Base-by-base conservation (phyloP, 2,888 invertebrate species). In the Volucella bombylans region DNA sequence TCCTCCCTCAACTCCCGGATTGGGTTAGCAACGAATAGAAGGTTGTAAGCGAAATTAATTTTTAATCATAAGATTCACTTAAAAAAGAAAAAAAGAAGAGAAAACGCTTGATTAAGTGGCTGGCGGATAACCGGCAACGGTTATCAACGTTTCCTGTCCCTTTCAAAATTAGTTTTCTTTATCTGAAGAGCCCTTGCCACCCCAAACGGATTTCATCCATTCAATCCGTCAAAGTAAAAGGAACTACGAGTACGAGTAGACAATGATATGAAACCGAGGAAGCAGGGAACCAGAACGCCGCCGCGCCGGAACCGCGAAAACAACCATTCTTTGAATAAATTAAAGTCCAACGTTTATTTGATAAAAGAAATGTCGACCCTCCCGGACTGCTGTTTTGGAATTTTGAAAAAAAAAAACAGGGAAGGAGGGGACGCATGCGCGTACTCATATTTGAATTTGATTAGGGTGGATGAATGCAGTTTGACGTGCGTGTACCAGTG, bases 381-480 rank as follows among this genome's bases (percentile, higher is more conserved):
- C 43, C 14, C 65, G 52, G 52, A 54, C 3, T 45, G 11, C 31
- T 43, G 41, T 14, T 67, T 67, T 54, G 54, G 23, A 45, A 54
- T 67, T 54, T 12, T 8, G 45, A 54, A 62, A 39, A 31, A 61
- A 72, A 43, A 59, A 59, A 61, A 61, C 14, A 61, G 69, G 62
- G 77, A 77, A 68, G 77, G 77, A 68, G 77, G 77, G 62, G 68
- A 77, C 77, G 77, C 77, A 77, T 68, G 68, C 62, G 77, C 69
- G 31, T 31, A 31, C 31, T 31, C 31, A 31, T 31, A 62, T 77
- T 68, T 69, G 14, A 43, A 38, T 77, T 77, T 76, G 76, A 68
- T 76, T 76, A 76, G 76, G 76, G 76, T 76, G 54, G 15, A 18
- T 62, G 43, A 18, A 54, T 72, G 72, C 72, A 68, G 45, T 43